Base-by-base conservation (phyloP, 2,888 invertebrate genomes). In the Xylota segnis region DNA sequence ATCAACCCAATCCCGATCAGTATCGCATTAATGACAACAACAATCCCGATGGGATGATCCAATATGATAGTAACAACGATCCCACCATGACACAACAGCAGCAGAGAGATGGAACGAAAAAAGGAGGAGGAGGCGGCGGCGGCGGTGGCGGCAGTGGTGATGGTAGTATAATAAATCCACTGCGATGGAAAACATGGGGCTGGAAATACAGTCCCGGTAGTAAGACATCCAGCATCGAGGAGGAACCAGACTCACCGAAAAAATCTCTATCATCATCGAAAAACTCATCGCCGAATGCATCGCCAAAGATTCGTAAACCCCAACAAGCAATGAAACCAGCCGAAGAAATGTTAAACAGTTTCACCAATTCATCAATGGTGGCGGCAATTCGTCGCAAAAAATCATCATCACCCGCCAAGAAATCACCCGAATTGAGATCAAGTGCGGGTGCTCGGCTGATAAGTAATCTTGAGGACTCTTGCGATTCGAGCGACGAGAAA, bases 121-220 rank as follows among this genome's bases (percentile, higher is more conserved):
- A 88, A 40, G 29, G 40, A 12, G 18, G 58, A 66, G 37, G 29
- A 27, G 14, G 58, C 27, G 58, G 56, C 18, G 66, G 66, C 18
- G 88, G 40, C 23, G 34, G 58, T 58, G 40, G 29, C 37, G n/a
- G 58, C 32, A 40, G 56, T 12, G 66, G 63, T 16, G 88, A 87
- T 65, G 45, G 71, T 37, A 88, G 88, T 29, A 72, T 87, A 34
- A 87, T 83, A 63, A 89, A 89, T 76, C 88, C 88, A 45, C 70
- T 88, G 14, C 87, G 88, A 52, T 89, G 89, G 89, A 90, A 90
- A 87, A 88, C 87, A 27, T 90, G 90, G 90, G 89, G 89, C 18
- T 89, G 89, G 89, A 89, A 89, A 86, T 89, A 89, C 58, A 89
- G 89, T 87, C 89, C 89, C n/a, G 88, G 88, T 34, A 88, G 88